These are phyloP conservation scores for Anarrhichthys ocellatus DNA, from an alignment of 2,113 vertebrate genomes.

Conservation along the genomic window DNA sequence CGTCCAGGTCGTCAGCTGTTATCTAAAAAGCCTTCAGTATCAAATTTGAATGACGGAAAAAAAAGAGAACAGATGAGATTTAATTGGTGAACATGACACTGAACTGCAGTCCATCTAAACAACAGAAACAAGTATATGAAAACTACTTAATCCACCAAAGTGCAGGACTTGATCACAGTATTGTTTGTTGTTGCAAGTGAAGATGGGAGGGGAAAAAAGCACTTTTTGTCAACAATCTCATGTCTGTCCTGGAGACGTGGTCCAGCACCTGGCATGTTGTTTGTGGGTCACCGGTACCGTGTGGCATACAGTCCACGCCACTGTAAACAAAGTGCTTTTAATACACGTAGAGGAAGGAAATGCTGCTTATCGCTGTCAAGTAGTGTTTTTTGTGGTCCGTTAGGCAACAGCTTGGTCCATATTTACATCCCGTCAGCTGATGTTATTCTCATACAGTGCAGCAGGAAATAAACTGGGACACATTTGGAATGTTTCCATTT, in stretches of 20 bases:
- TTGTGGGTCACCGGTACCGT: constrained; percentile 6
- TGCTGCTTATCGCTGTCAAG: background rate
- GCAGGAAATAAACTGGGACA: background rate
- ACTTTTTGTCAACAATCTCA: background rate
- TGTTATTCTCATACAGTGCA: background rate
- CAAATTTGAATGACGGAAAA: background rate
- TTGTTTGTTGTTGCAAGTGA: background rate
- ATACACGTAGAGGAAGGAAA: background rate
- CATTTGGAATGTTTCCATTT: background rate
- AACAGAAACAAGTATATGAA: background rate
- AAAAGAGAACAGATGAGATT: background rate
- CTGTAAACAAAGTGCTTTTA: background rate
- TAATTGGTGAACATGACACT: background rate
- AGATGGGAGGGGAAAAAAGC: background rate
- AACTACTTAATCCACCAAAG: background rate
- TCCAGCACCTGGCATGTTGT: background rate
- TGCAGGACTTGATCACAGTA: background rate
- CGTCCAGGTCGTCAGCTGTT: background rate
- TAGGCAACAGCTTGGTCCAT: background rate
- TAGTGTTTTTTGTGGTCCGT: background rate
- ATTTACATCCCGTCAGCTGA: background rate
- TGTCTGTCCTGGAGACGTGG: background rate
- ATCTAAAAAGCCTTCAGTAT: background rate
- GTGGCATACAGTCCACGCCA: background rate
- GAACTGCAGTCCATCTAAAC: background rate